Evolutionary conservation across 2,888 invertebrate species (phyloP), one percentile per base, ranked within the genome.

Genomic region (Pimpla rufipes): DNA sequence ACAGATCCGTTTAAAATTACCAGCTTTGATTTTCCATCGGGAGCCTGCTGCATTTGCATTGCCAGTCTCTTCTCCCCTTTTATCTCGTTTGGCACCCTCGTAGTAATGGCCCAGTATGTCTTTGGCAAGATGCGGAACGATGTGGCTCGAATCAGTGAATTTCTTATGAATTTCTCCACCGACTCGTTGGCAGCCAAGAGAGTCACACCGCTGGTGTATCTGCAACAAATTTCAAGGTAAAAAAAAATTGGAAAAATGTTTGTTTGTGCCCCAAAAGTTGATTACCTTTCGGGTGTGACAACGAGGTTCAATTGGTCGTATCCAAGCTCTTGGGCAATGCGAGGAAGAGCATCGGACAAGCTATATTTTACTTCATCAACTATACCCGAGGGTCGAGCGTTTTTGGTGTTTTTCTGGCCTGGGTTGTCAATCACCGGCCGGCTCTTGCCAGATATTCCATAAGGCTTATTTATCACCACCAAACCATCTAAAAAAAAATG

Each of bases 401-500:
- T 13, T 16, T 45, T n/a, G 23, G 37, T 8, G 6, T n/a, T 16
- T 40, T 62, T 40, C 10, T 18, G 7, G 0, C 8, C 8, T 67
- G 8, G 0, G 10, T 29, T 8, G 0, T 16, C 2, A 16, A 7
- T 18, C 37, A 0, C 0, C 1, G 45, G 11, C 40, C 5, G 40
- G 1, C 1, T 7, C 40, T 21, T 79, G n/a, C 80, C 52, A n/a
- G 89, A 74, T 78, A 93, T 88, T n/a, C 92, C 93, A 62, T 92
- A 92, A 0, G 93, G 93, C 85, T 93, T 93, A 80, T 91, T 93
- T 42, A 93, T 42, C 3, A 84, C 91, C 16, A 93, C 86, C 23
- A 93, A 71, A 21, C 91, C 93, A 85, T 87, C 93, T 93, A 76
- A 16, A 18, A 18, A 16, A 42, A 57, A 6, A 21, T 10, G 21